phyloP scores from a whole-genome alignment of 2,797 vertebrate genomes.

The Crypturellus tataupa region DNA sequence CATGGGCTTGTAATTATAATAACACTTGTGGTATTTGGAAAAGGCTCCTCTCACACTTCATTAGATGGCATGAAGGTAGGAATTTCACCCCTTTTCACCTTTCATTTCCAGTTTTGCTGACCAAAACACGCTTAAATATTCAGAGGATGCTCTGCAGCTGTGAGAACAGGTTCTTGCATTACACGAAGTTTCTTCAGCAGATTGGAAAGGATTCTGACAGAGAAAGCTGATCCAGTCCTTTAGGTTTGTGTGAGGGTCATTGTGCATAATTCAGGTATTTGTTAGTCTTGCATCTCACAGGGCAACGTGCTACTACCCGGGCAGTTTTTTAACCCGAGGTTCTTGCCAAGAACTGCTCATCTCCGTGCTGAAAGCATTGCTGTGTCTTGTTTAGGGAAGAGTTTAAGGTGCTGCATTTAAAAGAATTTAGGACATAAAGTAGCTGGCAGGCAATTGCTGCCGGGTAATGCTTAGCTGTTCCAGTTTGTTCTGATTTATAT shows the following conservation, averaged over 20 bases:
- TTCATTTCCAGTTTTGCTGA: background rate
- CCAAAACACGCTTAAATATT: accelerated
- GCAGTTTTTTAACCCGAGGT: conserved; percentile 3
- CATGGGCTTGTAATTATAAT: background rate
- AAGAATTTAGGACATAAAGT: conserved; percentile 62
- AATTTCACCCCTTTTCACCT: background rate
- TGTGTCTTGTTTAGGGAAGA: conserved; percentile 2
- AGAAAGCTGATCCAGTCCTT: background rate
- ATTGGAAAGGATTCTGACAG: background rate
- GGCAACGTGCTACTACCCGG: background rate
- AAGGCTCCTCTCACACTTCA: background rate
- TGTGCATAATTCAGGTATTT: conserved; percentile 25
- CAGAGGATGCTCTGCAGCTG: background rate
- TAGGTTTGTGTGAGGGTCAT: background rate
- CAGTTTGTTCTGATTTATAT: conserved; percentile 40
- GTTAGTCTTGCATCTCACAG: background rate
- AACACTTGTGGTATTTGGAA: background rate
- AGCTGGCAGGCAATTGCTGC: conserved; percentile 63
- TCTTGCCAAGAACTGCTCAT: background rate
- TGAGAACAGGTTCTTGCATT: background rate
- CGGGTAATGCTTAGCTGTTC: conserved; percentile 36
- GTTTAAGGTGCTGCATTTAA: conserved; percentile 1
- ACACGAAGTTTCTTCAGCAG: background rate
- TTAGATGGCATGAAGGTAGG: background rate
- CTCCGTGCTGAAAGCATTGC: background rate